Evolutionary conservation across 1,140 invertebrate species (phyloP), one percentile per base, ranked within the genome.

Genomic region (Himalopsyche phryganea): DNA sequence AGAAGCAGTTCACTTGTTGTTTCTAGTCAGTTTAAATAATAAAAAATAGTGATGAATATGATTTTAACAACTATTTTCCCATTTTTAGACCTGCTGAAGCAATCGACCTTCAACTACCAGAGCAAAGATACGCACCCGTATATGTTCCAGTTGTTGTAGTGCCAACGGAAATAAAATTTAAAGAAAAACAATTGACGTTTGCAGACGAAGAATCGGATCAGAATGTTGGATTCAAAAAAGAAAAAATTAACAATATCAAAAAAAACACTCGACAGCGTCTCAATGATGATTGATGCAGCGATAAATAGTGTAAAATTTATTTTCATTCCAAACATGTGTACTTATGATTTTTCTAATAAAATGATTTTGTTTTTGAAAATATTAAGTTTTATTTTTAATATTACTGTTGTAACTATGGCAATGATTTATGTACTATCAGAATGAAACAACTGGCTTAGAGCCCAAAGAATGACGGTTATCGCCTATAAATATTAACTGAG

Each of bases 91-190:
- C 20, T 9, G 65, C 69, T 6, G 67, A 84, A 9, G 65, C 68
- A 6, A 67, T 84, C 9, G 83, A 86, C 73, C 71, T 83, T 14
- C 80, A 86, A 58, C 66, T 86, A 45, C 85, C 84, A 1, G 58
- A 78, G 70, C 66, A 76, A 67, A 60, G 38, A 65, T 60, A 69
- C 4, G 48, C 70, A 2, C 67, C 69, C 2, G 23, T 28, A 28
- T 63, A 71, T 48, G 66, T 69, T 10, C 70, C 67, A 38, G 52
- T 66, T 7, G 73, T 73, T 49, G 58, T 67, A 9, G 73, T 78
- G 35, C 75, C 77, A 1, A 70, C 61, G 53, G 69, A 77, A 6
- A 81, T 77, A 49, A 79, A 77, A 36, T 86, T 88, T 54, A 85
- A 82, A 65, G 85, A 88, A 65, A 88, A 87, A 71, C 79, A 74